phyloP scores from a whole-genome alignment of 2,113 vertebrate species.

The Chionodraco myersi region DNA sequence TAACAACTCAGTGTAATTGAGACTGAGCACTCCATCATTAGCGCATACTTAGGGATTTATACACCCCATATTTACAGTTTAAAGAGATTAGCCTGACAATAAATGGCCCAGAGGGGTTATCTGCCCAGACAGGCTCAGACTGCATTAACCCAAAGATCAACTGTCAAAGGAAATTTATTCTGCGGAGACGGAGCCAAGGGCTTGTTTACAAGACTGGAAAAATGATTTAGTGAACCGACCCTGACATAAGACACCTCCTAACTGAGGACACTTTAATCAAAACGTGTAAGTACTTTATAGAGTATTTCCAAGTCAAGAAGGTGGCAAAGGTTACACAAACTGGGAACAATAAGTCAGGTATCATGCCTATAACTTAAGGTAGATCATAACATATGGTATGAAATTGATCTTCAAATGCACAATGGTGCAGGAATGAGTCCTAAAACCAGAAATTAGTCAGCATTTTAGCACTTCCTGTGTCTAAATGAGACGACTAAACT shows the following conservation, averaged over 20 bases:
- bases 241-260: neutral
- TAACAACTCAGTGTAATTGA: slow-evolving; percentile 19
- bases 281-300: too few relatives aligned
- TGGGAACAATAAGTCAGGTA: too few relatives aligned
- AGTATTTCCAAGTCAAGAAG: neutral
- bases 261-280: neutral
- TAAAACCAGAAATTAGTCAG: too few relatives aligned
- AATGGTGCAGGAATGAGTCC: too few relatives aligned
- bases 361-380: too few relatives aligned
- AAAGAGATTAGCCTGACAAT: slow-evolving; percentile 22
- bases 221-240: neutral
- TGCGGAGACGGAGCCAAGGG: neutral
- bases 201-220: neutral
- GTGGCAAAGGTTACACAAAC: too few relatives aligned
- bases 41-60: slow-evolving; percentile 25
- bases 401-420: too few relatives aligned
- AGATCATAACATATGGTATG: too few relatives aligned
- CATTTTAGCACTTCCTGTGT: too few relatives aligned
- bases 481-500: too few relatives aligned
- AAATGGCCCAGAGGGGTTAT: slow-evolving; percentile 16
- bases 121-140: slow-evolving; percentile 10
- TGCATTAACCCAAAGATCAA: slow-evolving; percentile 16
- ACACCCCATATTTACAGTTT: slow-evolving; percentile 24
- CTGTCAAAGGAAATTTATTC: neutral
- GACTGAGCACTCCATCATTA: slow-evolving; percentile 21